Evolutionary conservation across 2,797 vertebrate genomes (phyloP).

Genomic region (Tragopan temminckii): DNA sequence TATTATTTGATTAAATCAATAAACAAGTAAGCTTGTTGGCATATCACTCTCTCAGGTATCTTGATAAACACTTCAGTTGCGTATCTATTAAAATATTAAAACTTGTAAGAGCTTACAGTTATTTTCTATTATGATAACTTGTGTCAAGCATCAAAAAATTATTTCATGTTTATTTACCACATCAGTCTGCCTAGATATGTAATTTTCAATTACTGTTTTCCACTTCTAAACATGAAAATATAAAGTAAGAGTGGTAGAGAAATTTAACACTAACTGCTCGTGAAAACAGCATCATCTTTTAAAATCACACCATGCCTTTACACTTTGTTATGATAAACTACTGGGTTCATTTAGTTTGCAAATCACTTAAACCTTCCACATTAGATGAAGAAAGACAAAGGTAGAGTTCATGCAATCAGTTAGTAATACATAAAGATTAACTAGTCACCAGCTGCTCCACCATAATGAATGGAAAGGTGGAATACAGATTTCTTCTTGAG

Average conservation of each 20-base stretch:
- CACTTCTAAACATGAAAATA: background rate
- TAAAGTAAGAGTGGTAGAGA: background rate
- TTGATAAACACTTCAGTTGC: background rate
- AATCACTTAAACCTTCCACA: conserved; percentile 59
- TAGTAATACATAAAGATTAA: conserved; percentile 62
- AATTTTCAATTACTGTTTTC: background rate
- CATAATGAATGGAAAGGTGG: conserved; percentile 49
- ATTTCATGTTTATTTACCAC: background rate
- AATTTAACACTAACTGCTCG: conserved; percentile 20
- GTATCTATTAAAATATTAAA: background rate
- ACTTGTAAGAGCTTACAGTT: background rate
- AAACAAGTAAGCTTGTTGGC: background rate
- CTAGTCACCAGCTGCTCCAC: conserved; percentile 64
- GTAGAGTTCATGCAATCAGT: conserved; percentile 47
- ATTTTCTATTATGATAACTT: background rate
- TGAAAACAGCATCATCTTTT: conserved; percentile 23
- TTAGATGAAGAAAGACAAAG: conserved; percentile 64
- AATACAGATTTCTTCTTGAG: conserved; percentile 20
- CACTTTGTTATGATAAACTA: conserved; percentile 58
- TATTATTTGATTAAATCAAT: conserved; percentile 21
- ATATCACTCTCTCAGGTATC: background rate
- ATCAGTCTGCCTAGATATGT: background rate
- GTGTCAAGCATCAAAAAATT: background rate
- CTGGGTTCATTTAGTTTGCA: conserved; percentile 51
- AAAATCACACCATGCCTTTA: conserved; percentile 48